phyloP scores from a whole-genome alignment of 2,113 vertebrate species.

The Beaufortia kweichowensis region DNA sequence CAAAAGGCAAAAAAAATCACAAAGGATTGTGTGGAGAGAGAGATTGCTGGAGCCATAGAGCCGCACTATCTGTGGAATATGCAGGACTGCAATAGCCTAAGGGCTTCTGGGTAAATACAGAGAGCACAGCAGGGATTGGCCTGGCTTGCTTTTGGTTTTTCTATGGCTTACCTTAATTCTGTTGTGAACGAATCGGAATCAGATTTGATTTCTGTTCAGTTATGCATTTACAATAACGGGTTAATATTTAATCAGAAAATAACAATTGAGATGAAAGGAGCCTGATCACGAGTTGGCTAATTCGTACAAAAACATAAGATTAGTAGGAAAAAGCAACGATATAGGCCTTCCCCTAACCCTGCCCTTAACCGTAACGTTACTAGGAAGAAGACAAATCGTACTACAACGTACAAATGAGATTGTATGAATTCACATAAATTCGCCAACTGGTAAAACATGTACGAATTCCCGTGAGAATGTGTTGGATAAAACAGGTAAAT shows the following conservation, averaged over 20 bases:
- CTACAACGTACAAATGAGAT: too few relatives aligned
- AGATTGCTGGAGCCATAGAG: constrained; percentile 29
- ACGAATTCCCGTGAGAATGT: too few relatives aligned
- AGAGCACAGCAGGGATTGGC: constrained; percentile 31
- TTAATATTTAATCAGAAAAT: not conserved
- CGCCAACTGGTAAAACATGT: too few relatives aligned
- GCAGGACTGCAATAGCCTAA: constrained; percentile 30
- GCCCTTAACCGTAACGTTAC: too few relatives aligned
- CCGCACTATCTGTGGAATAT: constrained; percentile 20
- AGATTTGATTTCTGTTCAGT: not conserved
- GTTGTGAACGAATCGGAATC: not conserved
- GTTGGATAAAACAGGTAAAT: not conserved
- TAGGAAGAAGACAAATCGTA: too few relatives aligned
- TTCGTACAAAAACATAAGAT: too few relatives aligned
- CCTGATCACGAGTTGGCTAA: too few relatives aligned
- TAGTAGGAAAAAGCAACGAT: too few relatives aligned
- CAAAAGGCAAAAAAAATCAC: constrained; percentile 10
- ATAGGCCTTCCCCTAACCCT: too few relatives aligned
- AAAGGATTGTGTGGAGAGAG: constrained; percentile 28
- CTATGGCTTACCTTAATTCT: constrained; percentile 1
- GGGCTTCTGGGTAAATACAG: constrained; percentile 36
- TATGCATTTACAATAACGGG: not conserved
- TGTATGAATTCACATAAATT: too few relatives aligned
- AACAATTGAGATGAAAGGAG: not conserved
- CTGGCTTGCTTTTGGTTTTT: constrained; percentile 36